Conservation (phyloP, 2,888 invertebrate genomes). For the Serrognathus titanus region DNA sequence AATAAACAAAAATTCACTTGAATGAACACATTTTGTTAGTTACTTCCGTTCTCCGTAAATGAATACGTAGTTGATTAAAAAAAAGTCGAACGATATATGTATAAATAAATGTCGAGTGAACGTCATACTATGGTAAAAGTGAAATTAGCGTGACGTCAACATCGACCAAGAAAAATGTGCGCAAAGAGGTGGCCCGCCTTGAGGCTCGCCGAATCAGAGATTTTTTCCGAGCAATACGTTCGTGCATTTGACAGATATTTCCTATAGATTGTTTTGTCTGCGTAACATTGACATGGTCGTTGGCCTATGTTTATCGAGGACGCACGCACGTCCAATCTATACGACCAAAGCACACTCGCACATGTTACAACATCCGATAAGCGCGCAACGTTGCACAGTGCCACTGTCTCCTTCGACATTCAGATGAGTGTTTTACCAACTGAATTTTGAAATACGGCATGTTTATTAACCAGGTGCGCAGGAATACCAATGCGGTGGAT, state of each 20-base stretch:
- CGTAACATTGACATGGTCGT: slow-evolving; percentile 43
- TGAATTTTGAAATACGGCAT: slow-evolving; percentile 35
- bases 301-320: slow-evolving; percentile 45
- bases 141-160: not conserved
- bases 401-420: slow-evolving; percentile 36
- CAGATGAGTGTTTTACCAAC: slow-evolving; percentile 37
- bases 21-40: too few species aligned
- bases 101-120: too few species aligned
- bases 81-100: too few species aligned
- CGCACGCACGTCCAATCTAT: slow-evolving; percentile 36
- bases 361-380: slow-evolving; percentile 16
- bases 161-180: not conserved
- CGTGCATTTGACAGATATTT: slow-evolving; percentile 15
- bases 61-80: too few species aligned
- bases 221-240: not conserved
- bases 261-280: slow-evolving; percentile 35
- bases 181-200: not conserved
- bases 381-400: slow-evolving; percentile 25
- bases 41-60: too few species aligned
- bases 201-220: not conserved
- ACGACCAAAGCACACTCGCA: slow-evolving; percentile 26
- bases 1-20: too few species aligned
- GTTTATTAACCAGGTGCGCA: slow-evolving; percentile 34
- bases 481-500: slow-evolving; percentile 7
- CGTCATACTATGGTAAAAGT: too few species aligned